phyloP scores from a whole-genome alignment of 2,113 vertebrate species.

The Terrapene triunguis region DNA sequence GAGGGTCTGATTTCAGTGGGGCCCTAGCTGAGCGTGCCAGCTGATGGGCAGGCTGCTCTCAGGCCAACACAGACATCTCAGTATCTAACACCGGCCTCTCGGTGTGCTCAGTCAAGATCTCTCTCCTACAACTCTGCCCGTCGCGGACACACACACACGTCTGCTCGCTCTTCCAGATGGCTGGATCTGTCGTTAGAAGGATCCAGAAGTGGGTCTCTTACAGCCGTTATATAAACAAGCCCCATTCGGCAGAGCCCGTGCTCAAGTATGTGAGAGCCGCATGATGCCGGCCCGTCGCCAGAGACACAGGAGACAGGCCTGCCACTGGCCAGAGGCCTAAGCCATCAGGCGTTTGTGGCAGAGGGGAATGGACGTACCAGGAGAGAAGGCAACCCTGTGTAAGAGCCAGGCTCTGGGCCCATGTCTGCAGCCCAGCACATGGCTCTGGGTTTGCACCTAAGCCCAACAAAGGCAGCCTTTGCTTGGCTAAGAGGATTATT shows the following conservation, averaged over 20 bases:
- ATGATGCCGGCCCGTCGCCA: neutral
- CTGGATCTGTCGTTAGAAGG: neutral
- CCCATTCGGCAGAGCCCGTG: neutral
- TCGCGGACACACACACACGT: no score
- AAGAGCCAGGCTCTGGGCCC: neutral
- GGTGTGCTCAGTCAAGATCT: no score
- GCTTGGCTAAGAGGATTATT: neutral
- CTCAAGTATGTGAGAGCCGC: neutral
- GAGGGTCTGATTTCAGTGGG: neutral
- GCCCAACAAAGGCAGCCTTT: neutral
- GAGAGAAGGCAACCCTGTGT: neutral
- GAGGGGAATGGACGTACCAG: neutral
- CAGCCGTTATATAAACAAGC: neutral
- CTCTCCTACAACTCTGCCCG: no score
- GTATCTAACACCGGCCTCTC: no score
- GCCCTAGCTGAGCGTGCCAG: neutral
- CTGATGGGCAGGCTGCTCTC: neutral
- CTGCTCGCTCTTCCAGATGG: neutral
- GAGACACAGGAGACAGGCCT: neutral
- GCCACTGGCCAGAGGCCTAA: neutral
- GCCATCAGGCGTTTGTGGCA: neutral
- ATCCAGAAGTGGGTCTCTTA: neutral
- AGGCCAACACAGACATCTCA: neutral
- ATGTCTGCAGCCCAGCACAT: neutral
- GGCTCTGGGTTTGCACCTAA: neutral